Evolutionary conservation across 2,888 invertebrate genomes (phyloP), one percentile per base, ranked within the genome.

Genomic region (Polia nebulosa): DNA sequence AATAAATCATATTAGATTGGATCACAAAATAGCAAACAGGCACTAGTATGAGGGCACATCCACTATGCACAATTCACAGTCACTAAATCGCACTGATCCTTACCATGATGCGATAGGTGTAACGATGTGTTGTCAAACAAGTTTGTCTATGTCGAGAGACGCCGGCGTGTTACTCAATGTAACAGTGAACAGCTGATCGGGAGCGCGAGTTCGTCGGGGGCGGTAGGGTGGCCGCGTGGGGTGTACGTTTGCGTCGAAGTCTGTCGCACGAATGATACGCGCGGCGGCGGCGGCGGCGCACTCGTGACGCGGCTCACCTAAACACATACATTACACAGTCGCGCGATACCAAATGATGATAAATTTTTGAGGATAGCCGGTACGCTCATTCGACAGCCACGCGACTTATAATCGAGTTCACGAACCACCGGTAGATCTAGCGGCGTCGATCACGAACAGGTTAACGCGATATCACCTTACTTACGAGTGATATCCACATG

Each of bases 241-340:
- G 88, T 89, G 94, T 91, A 90, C 90, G 90, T 85, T 88, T 83
- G 85, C 89, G 84, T 82, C 89, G 92, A 89, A 88, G 93, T 90
- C 91, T 89, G 93, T 90, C 90, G 91, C 91, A 92, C 93, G 93
- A 95, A 93, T 95, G 95, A 90, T 90, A 90, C 90, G 91, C 86
- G 87, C 89, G 88, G 83, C 89, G 87, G 85, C 88, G 85, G 90
- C 91, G 91, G 89, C 93, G 93, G 94, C 93, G 94, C 94, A 92
- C 90, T 93, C 90, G 90, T 92, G 88, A 91, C 92, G 93, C 90
- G 90, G 88, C 89, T 87, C 86, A 90, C 88, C 89, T 90, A 90
- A 90, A 88, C 91, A 91, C 88, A 90, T 85, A 87, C 78, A 87
- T 87, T 87, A 90, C 87, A 88, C 81, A 87, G 87, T 81, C 86